Evolutionary conservation across 2,797 vertebrate genomes (phyloP).

Genomic region (Mormyrops boulengeri): DNA sequence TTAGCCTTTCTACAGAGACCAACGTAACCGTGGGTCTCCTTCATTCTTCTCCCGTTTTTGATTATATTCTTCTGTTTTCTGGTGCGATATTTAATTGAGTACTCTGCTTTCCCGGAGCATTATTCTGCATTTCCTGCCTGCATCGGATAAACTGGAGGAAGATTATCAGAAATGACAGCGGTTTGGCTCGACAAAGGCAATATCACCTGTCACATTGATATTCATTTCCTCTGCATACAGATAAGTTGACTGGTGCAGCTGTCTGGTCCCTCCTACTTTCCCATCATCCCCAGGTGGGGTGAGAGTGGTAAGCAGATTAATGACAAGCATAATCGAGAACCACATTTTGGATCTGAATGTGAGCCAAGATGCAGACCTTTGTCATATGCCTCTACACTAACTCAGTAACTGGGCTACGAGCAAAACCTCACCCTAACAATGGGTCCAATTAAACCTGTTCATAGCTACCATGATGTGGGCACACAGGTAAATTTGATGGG

Average conservation of each 20-base stretch:
- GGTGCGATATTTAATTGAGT: neutral
- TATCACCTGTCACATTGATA: constrained; percentile 53
- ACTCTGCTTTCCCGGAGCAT: neutral
- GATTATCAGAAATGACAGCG: constrained; percentile 27
- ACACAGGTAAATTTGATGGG: neutral
- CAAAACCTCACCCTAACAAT: neutral
- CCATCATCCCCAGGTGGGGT: neutral
- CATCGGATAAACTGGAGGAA: constrained; percentile 26
- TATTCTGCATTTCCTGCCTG: neutral
- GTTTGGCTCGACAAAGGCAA: constrained; percentile 44
- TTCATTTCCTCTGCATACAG: constrained; percentile 64
- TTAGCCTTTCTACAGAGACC: neutral
- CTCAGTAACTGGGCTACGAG: neutral
- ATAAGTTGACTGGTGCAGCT: constrained; percentile 50
- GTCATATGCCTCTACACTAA: neutral
- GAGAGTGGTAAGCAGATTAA: neutral
- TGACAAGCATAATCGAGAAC: neutral
- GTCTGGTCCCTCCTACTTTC: constrained; percentile 39
- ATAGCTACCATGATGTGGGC: neutral
- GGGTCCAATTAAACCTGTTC: neutral
- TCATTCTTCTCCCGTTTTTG: neutral
- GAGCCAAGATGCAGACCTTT: neutral
- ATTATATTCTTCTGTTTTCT: neutral
- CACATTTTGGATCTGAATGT: neutral
- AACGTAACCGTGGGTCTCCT: neutral